Evolutionary conservation across 1,140 invertebrate species (phyloP).

Genomic region (Bombus polaris): DNA sequence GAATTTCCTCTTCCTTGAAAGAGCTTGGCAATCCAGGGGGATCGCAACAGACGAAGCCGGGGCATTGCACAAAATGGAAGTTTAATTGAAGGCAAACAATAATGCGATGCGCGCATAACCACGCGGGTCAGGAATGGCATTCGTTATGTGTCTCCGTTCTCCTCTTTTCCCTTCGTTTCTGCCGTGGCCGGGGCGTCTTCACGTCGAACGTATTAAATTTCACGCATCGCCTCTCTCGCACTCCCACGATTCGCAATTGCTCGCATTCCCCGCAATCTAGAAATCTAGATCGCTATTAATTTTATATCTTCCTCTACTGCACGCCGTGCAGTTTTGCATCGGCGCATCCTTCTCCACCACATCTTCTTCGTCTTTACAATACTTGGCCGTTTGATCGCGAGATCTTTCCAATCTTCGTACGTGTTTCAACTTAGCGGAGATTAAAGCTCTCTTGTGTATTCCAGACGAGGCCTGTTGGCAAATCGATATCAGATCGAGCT

Average conservation of each 20-base stretch:
- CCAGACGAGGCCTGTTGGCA: background rate
- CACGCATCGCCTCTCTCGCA: slow-evolving; percentile 75
- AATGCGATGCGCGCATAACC: slow-evolving; percentile 78
- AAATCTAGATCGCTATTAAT: slow-evolving; percentile 83
- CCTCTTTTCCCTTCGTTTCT: slow-evolving; percentile 55
- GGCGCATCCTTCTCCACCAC: background rate
- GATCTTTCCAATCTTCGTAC: background rate
- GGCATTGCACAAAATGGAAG: slow-evolving; percentile 80
- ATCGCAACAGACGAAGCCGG: slow-evolving; percentile 70
- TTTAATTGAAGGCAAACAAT: slow-evolving; percentile 82
- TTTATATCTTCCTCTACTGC: slow-evolving; percentile 72
- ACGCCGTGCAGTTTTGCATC: slow-evolving; percentile 16
- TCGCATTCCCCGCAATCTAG: slow-evolving; percentile 81
- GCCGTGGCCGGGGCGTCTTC: slow-evolving; percentile 44
- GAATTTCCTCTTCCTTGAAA: slow-evolving; percentile 68
- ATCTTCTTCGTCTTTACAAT: background rate
- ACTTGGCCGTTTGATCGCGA: background rate
- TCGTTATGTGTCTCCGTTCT: slow-evolving; percentile 68
- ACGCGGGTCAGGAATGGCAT: slow-evolving; percentile 78
- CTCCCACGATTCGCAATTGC: slow-evolving; percentile 80
- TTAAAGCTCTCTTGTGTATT: background rate
- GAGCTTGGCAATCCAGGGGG: slow-evolving; percentile 68
- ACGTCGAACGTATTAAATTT: slow-evolving; percentile 80
- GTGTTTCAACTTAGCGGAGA: background rate
- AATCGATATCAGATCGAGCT: background rate